These are phyloP conservation scores for Archips xylosteana DNA, from an alignment of 2,888 invertebrate species.

Conservation along the genomic window DNA sequence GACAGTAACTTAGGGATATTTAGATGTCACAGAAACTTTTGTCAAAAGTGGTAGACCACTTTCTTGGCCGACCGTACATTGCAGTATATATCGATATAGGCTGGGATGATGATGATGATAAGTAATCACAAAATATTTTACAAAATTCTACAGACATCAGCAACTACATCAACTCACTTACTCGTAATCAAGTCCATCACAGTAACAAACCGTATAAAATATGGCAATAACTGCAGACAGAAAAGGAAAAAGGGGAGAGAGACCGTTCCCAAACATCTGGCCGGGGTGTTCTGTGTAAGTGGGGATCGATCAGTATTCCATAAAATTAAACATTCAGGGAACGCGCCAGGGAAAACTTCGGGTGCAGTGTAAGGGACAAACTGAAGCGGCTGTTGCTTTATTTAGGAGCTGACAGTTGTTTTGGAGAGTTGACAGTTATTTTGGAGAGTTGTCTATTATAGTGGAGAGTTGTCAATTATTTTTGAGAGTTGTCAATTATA, in stretches of 20 bases:
- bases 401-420: too few relatives aligned
- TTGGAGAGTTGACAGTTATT: too few relatives aligned
- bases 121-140: background rate
- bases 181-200: conserved; percentile 30
- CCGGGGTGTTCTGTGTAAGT: conserved; percentile 47
- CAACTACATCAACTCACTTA: conserved; percentile 14
- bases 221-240: conserved; percentile 46
- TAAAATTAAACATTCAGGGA: conserved; percentile 77
- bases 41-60: too few relatives aligned
- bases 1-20: too few relatives aligned
- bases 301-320: conserved; percentile 73
- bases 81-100: too few relatives aligned
- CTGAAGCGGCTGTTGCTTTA: conserved; percentile 1
- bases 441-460: too few relatives aligned
- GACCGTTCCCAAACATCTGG: conserved; percentile 59
- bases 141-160: background rate
- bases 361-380: background rate
- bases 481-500: too few relatives aligned
- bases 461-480: too few relatives aligned
- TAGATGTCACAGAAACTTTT: too few relatives aligned
- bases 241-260: conserved; percentile 47
- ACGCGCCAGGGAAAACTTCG: conserved; percentile 58
- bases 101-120: too few relatives aligned
- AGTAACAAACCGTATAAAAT: conserved; percentile 36
- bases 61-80: too few relatives aligned